A percentile compares a stretch with the other conserved stretches of the same genome.
Conservation (phyloP, 1,140 invertebrate genomes). For the Ruditapes philippinarum region DNA sequence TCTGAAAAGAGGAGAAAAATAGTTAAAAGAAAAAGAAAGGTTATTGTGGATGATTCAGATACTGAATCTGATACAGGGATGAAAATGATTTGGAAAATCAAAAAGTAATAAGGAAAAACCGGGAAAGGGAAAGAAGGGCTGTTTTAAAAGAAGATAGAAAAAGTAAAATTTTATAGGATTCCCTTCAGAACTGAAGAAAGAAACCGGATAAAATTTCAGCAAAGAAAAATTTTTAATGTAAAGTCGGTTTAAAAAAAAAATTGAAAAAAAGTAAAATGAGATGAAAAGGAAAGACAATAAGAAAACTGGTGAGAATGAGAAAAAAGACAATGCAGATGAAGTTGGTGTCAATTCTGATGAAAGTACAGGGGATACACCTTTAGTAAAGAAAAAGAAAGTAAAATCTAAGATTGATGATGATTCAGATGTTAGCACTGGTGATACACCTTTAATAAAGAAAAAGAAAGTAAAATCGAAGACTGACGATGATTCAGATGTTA, state of each 20-base stretch:
- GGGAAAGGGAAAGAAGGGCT: neutral
- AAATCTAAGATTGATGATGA: neutral
- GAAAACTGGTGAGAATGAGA: neutral
- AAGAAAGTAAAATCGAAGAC: neutral
- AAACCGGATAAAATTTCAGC: conserved; percentile 24
- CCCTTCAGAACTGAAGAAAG: neutral
- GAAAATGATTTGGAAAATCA: neutral
- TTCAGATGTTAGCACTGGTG: neutral
- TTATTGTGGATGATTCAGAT: neutral
- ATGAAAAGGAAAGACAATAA: too few species aligned
- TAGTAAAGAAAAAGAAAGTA: neutral
- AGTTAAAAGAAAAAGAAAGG: conserved; percentile 23
- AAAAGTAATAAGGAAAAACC: neutral
- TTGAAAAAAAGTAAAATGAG: too few species aligned
- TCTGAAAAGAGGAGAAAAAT: conserved; percentile 13
- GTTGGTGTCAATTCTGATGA: neutral
- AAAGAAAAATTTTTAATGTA: neutral
- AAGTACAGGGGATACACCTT: conserved; percentile 20
- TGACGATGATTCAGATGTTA: neutral
- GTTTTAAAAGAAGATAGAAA: neutral
- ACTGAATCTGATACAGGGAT: neutral
- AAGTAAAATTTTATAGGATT: too few species aligned
- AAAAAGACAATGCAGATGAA: neutral
- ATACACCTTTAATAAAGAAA: conserved; percentile 19
- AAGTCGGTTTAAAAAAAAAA: too few species aligned